These are phyloP conservation scores for Malurus leucopterus DNA, from an alignment of 2,797 vertebrate species.

Conservation along the genomic window DNA sequence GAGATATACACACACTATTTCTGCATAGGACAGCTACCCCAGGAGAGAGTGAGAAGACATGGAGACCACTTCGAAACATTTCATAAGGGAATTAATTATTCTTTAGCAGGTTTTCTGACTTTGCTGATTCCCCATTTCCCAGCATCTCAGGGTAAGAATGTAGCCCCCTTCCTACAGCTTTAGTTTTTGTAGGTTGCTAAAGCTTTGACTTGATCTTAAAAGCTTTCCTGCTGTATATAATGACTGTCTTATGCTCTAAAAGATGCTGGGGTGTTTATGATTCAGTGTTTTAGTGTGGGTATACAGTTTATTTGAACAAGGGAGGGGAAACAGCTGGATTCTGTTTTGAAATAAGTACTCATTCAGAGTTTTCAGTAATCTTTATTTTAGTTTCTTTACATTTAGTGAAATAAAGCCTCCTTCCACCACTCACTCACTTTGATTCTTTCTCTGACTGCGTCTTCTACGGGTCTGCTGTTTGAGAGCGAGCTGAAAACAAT, in stretches of 20 bases:
- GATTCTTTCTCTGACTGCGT: conserved; percentile 13
- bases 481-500: conserved; percentile 70
- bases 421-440: conserved; percentile 43
- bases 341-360: conserved; percentile 63
- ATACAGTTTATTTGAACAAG: conserved; percentile 30
- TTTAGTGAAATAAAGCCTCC: conserved; percentile 52
- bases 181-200: conserved; percentile 36
- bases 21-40: not conserved
- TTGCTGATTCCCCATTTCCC: not conserved
- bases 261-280: conserved; percentile 12
- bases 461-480: conserved; percentile 33
- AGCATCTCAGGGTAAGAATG: conserved; percentile 44
- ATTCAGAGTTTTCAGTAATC: conserved; percentile 34
- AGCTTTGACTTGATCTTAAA: conserved; percentile 33
- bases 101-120: not conserved
- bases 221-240: conserved; percentile 53
- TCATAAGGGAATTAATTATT: not conserved
- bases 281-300: conserved; percentile 12
- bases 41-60: not conserved
- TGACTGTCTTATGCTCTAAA: conserved; percentile 1
- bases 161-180: conserved; percentile 24
- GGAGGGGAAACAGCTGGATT: conserved; percentile 51
- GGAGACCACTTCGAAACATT: conserved; percentile 37
- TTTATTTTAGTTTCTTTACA: conserved; percentile 65
- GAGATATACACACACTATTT: not conserved